phyloP scores from a whole-genome alignment of 2,113 vertebrate species.

The Motacilla alba region DNA sequence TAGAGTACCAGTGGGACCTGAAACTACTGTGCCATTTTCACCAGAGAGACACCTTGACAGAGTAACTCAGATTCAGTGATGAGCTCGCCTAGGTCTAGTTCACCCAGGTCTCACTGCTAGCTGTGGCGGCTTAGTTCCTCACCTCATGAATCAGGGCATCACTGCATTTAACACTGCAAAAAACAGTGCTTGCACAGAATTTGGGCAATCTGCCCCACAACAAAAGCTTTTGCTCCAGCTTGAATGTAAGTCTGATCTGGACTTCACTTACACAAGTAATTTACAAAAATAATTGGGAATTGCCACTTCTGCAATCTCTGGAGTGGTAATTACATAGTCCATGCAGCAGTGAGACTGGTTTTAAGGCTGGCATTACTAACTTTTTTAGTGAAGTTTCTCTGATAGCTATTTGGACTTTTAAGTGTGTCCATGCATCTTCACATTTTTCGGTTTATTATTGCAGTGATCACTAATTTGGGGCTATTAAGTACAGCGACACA shows the following conservation, averaged over 20 bases:
- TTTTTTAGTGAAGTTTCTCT: background rate
- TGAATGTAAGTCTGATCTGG: background rate
- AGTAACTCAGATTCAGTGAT: background rate
- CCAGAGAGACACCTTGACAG: background rate
- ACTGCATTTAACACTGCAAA: background rate
- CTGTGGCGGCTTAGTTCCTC: background rate
- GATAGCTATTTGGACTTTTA: background rate
- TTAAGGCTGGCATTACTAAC: background rate
- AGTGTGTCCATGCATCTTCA: background rate
- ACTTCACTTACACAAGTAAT: background rate
- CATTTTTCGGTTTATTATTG: background rate
- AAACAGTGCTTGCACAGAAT: background rate
- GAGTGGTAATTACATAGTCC: background rate
- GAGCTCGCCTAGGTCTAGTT: background rate
- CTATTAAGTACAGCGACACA: background rate
- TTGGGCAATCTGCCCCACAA: background rate
- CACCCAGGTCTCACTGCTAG: background rate
- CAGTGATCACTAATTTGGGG: background rate
- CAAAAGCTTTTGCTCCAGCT: rapidly evolving
- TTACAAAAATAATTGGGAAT: background rate
- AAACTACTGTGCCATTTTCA: background rate
- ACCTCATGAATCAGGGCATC: background rate
- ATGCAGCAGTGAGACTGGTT: background rate
- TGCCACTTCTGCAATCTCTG: background rate
- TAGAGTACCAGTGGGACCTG: background rate